These are phyloP conservation scores for Megastigmus dorsalis DNA, from an alignment of 2,888 invertebrate genomes.

Conservation along the genomic window DNA sequence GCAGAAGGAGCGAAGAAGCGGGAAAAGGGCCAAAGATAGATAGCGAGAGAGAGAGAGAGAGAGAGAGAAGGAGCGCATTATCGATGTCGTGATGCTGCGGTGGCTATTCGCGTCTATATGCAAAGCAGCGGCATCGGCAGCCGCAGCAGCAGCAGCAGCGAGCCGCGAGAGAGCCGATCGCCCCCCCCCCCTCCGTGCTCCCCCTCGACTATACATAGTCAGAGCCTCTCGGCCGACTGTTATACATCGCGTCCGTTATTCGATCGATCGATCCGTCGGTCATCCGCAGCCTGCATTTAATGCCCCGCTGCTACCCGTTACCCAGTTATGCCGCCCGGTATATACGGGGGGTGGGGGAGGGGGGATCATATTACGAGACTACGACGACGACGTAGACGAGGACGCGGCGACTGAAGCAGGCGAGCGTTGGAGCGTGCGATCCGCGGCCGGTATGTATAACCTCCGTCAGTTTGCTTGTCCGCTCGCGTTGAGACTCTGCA, in stretches of 20 bases:
- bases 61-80: neutral
- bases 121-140: conserved; percentile 24
- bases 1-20: neutral
- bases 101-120: neutral
- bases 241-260: conserved; percentile 46
- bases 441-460: too few species aligned
- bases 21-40: conserved; percentile 22
- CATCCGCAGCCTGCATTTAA: conserved; percentile 42
- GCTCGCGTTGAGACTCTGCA: too few species aligned
- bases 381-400: too few species aligned
- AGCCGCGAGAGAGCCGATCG: neutral
- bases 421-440: too few species aligned
- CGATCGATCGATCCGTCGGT: conserved; percentile 50
- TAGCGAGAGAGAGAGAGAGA: neutral
- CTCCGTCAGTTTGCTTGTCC: too few species aligned
- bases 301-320: conserved; percentile 65
- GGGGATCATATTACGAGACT: conserved; percentile 67
- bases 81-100: conserved; percentile 42
- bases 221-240: neutral
- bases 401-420: too few species aligned
- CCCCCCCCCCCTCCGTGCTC: too few species aligned
- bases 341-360: too few species aligned
- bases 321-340: conserved; percentile 68
- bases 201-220: too few species aligned
- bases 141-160: conserved; percentile 7